These are phyloP conservation scores for Drosophila elegans DNA, from an alignment of 1,140 invertebrate genomes.

Conservation along the genomic window DNA sequence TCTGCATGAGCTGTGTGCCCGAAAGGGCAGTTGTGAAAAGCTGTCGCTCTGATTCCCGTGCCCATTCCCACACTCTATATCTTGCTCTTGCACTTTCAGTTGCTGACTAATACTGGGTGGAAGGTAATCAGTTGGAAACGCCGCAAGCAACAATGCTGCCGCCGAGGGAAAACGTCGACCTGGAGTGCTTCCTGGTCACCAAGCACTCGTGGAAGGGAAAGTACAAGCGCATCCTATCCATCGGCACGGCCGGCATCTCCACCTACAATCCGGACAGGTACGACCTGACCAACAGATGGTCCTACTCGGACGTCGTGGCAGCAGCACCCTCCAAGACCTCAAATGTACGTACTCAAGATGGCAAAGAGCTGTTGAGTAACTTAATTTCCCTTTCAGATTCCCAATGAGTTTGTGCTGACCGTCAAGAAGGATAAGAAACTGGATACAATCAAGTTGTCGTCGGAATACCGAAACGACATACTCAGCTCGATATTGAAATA, in stretches of 20 bases:
- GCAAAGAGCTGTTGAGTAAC: not conserved
- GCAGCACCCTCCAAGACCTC: slow-evolving; percentile 87
- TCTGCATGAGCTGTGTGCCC: slow-evolving; percentile 53
- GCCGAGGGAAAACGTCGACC: slow-evolving; percentile 94
- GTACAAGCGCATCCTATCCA: slow-evolving; percentile 99
- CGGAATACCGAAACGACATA: slow-evolving; percentile 96
- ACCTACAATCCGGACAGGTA: slow-evolving; percentile 98
- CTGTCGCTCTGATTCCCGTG: slow-evolving; percentile 6
- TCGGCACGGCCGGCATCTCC: slow-evolving; percentile 97
- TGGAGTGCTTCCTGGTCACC: slow-evolving; percentile 97
- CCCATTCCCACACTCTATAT: slow-evolving; percentile 31
- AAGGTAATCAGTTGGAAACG: slow-evolving; percentile 38
- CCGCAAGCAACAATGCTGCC: slow-evolving; percentile 88
- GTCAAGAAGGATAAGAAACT: slow-evolving; percentile 96
- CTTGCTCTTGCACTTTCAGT: slow-evolving; percentile 3
- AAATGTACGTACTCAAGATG: slow-evolving; percentile 58
- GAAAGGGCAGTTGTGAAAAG: slow-evolving; percentile 8
- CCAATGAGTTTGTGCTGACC: slow-evolving; percentile 92
- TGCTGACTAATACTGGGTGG: slow-evolving; percentile 20
- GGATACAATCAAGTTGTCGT: slow-evolving; percentile 98
- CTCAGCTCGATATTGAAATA: slow-evolving; percentile 95
- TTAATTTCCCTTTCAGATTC: slow-evolving; percentile 77
- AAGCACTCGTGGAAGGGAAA: slow-evolving; percentile 99
- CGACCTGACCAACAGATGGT: slow-evolving; percentile 97
- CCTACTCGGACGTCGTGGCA: slow-evolving; percentile 92